Evolutionary conservation across 1,140 invertebrate species (phyloP), one percentile per base, ranked within the genome.

Genomic region (Samia ricini): DNA sequence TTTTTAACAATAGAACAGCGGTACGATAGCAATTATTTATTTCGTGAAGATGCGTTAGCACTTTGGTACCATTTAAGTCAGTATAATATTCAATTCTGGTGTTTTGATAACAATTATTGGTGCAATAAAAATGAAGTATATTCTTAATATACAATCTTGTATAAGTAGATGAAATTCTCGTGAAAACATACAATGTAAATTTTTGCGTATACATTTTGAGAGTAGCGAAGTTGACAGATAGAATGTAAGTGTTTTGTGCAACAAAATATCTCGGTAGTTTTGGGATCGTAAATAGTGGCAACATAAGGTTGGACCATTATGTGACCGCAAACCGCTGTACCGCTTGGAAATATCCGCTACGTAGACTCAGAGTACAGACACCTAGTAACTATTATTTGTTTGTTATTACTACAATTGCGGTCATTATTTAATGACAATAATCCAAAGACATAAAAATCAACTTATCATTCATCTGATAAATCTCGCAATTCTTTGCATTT

Each of bases 1-100:
- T 71, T 72, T 72, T 71, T n/a, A n/a, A n/a, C 68, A 74, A 74
- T 74, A 65, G 62, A 61, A 29, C 22, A 63, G 60, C 23, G 54
- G 63, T 68, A 69, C 42, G 60, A 66, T 68, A n/a, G n/a, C n/a
- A 68, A 66, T 68, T 66, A 67, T 69, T 71, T 59, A 36, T 55
- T 55, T 55, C 19, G 60, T 55, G 50, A 26, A 48, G 49, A 42
- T 66, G 33, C 54, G 33, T 63, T 26, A 65, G 69, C 61, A 48
- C 63, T 62, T 24, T 61, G 52, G 48, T 73, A 66, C 61, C 68
- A 71, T 68, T 61, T 66, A 7, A 42, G 1, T 42, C n/a, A n/a
- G n/a, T n/a, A n/a, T n/a, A n/a, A n/a, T n/a, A n/a, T n/a, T n/a
- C n/a, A n/a, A n/a, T n/a, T n/a, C n/a, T n/a, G n/a, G n/a, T n/a